Evolutionary conservation across 2,113 vertebrate genomes (phyloP), one percentile per base, ranked within the genome.

Genomic region (Orientallactaga bullata): DNA sequence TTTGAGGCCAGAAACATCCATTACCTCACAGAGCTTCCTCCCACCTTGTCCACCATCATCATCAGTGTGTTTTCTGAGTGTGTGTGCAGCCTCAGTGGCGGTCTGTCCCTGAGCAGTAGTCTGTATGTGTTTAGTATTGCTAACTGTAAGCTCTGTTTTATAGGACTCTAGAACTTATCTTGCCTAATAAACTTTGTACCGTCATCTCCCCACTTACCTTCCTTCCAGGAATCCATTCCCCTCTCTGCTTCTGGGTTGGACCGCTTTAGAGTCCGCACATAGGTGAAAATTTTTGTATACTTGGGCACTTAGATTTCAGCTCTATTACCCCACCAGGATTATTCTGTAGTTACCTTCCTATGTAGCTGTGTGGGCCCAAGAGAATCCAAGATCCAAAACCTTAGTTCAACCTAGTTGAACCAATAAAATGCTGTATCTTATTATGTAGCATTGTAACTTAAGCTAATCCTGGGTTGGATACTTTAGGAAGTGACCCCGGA

Each of bases 401-500:
- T 60, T n/a, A n/a, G n/a, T n/a, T n/a, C n/a, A 66, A 47, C 51
- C 51, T 51, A 51, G 51, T 51, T 69, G 32, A 79, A 35, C 32
- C n/a, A 85, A 1, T 86, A 88, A 84, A 77, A 66, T 60, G 16
- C 28, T 85, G 2, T 21, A 58, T 83, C 26, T 58, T 30, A 47
- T 84, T 73, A 6, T 73, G 12, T 82, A 76, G 51, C 74, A 77
- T 86, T 89, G 11, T 88, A 16, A 89, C 42, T 80, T 82, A 5
- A 4, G 9, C 85, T 89, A 85, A 72, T 47, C 78, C 35, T 72
- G 0, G 12, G 6, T 30, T 85, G 42, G 16, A 1, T 81, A 51
- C 39, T 76, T 95, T 91, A 69, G 58, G 91, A 94, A 86, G 68
- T 51, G 47, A 74, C 28, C n/a, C 20, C 80, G 26, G 28, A 58